phyloP scores from a whole-genome alignment of 1,140 invertebrate species.

The Teleogryllus occipitalis region DNA sequence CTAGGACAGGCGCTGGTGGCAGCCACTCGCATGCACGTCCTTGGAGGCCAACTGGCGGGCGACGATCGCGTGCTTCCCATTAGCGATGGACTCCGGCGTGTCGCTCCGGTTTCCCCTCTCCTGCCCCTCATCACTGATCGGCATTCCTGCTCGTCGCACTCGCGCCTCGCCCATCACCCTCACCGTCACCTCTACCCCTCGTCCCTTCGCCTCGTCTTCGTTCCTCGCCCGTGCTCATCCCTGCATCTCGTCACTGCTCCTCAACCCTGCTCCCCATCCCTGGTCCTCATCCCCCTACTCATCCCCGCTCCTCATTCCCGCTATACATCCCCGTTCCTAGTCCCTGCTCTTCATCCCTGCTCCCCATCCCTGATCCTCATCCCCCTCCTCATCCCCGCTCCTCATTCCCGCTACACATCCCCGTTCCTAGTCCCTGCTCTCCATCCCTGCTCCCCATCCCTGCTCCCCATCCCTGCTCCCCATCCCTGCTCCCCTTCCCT shows the following conservation, averaged over 20 bases:
- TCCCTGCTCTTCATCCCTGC: not conserved
- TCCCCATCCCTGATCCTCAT: not conserved
- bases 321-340: not conserved
- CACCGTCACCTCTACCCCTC: too few relatives aligned
- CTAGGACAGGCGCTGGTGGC: too few relatives aligned
- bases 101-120: too few relatives aligned
- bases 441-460: conserved; percentile 24
- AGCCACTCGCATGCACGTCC: too few relatives aligned
- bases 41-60: too few relatives aligned
- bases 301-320: not conserved
- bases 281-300: not conserved
- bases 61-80: too few relatives aligned
- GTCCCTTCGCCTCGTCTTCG: too few relatives aligned
- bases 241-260: not conserved
- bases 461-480: not conserved
- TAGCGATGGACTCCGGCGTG: too few relatives aligned
- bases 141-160: too few relatives aligned
- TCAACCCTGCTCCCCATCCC: not conserved
- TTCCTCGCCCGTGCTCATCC: too few relatives aligned
- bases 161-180: too few relatives aligned
- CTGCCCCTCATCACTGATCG: too few relatives aligned
- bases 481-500: not conserved
- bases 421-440: conserved; percentile 25
- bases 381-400: not conserved
- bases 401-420: not conserved